Evolutionary conservation across 64 coral and sea anemone species (phyloP).

Genomic region (Acropora tenuis): DNA sequence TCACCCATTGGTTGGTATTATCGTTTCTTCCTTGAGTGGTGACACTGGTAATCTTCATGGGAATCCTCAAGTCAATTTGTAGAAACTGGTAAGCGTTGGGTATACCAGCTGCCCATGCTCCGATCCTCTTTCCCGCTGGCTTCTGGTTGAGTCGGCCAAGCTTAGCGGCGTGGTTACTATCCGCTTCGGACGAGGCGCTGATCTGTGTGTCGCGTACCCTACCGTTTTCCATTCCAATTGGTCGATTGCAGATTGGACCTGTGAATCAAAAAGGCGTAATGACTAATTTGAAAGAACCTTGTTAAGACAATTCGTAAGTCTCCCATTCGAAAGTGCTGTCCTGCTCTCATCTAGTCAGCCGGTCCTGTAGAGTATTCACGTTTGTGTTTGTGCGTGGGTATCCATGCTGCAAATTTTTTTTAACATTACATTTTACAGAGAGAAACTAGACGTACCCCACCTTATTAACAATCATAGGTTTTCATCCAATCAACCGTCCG

Average conservation of each 20-base stretch:
- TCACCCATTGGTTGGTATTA: constrained; percentile 68
- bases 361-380: too few species aligned
- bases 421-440: too few species aligned
- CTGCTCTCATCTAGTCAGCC: too few species aligned
- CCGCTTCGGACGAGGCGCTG: constrained; percentile 75
- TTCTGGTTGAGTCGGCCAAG: constrained; percentile 49
- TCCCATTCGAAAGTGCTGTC: too few species aligned
- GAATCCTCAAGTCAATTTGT: constrained; percentile 38
- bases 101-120: constrained; percentile 52
- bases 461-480: too few species aligned
- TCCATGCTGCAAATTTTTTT: too few species aligned
- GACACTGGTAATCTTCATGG: constrained; percentile 61
- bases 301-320: too few species aligned
- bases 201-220: constrained; percentile 66
- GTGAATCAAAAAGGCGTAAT: background rate
- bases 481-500: too few species aligned
- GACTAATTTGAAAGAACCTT: background rate
- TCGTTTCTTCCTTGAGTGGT: constrained; percentile 68
- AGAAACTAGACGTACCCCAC: too few species aligned
- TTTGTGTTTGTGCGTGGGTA: too few species aligned
- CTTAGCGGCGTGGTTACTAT: constrained; percentile 60
- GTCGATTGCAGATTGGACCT: constrained; percentile 53
- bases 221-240: constrained; percentile 74
- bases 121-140: constrained; percentile 14
- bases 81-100: constrained; percentile 56